phyloP scores from a whole-genome alignment of 2,113 vertebrate species.

The Lagenorhynchus albirostris region DNA sequence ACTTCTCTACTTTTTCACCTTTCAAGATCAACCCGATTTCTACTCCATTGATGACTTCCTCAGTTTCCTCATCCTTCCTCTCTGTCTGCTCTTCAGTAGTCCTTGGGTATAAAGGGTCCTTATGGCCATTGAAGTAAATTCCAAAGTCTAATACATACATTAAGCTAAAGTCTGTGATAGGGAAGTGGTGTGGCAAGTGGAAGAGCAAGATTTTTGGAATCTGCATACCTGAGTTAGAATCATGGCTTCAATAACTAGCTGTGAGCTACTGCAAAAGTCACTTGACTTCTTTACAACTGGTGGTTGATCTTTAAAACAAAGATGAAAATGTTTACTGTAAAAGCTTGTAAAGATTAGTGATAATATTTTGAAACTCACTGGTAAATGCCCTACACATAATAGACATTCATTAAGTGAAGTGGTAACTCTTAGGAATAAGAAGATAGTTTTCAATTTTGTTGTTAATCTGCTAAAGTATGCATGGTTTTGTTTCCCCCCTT shows the following conservation, averaged over 20 bases:
- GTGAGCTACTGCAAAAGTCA: background rate
- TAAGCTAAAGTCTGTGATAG: background rate
- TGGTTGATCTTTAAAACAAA: background rate
- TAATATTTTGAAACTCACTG: conserved; percentile 3
- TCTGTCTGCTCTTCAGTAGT: background rate
- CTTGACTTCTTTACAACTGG: background rate
- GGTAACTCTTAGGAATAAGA: background rate
- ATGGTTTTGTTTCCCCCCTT: background rate
- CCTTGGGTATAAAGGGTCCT: background rate
- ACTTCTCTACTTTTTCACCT: background rate
- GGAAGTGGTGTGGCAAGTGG: background rate
- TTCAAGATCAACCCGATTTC: background rate
- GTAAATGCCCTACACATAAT: background rate
- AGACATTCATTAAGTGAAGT: background rate
- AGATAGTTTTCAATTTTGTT: conserved; percentile 5
- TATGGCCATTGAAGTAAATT: background rate
- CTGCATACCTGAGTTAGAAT: background rate
- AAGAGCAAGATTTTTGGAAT: background rate
- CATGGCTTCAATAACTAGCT: background rate
- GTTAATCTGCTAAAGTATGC: background rate
- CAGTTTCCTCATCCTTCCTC: background rate
- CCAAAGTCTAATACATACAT: background rate
- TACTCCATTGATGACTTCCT: background rate
- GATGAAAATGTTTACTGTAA: background rate
- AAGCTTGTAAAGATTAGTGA: background rate